Evolutionary conservation across 2,113 vertebrate genomes (phyloP), one percentile per base, ranked within the genome.

Genomic region (Apeltes quadracus): DNA sequence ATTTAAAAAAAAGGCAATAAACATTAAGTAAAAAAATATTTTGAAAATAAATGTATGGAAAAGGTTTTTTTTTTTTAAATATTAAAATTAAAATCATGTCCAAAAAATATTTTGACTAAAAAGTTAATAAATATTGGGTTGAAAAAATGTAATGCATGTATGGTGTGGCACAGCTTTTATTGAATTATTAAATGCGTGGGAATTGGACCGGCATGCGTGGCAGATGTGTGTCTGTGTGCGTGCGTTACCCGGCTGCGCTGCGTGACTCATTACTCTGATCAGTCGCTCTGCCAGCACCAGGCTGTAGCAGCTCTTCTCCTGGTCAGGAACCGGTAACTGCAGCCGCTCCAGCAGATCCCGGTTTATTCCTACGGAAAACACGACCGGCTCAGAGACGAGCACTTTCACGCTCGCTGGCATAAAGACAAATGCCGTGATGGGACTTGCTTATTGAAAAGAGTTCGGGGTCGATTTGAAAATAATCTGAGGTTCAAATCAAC

Each of bases 191-290:
- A 48, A 11, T 48, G 8, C 20, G n/a, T n/a, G 3, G 9, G 8
- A n/a, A 46, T n/a, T 20, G 1, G 7, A n/a, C 44, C 8, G 44
- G 7, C 18, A n/a, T n/a, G 44, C 18, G n/a, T 3, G 8, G 20
- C 23, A 22, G 20, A 22, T 53, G 38, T 74, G 44, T 36, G 48
- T 39, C 25, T 25, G 27, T 22, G 32, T 8, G 39, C 43, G 20
- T n/a, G 41, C 7, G 36, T 59, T 91, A 99, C 98, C 98, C 93
- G 95, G 95, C 70, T 96, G 96, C 27, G 97, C 93, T 16, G 97
- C 95, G 0, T 92, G 95, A 88, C 93, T 99, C 95, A 98, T 98
- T 65, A 97, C 94, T 69, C 96, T 87, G 79, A 99, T 99, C n/a
- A 99, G 94, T 56, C 96, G 92, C 75, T 99, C 97, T 0, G 95